These are phyloP conservation scores for Myrmophylax atrothorax DNA, from an alignment of 2,113 vertebrate species.

Conservation along the genomic window DNA sequence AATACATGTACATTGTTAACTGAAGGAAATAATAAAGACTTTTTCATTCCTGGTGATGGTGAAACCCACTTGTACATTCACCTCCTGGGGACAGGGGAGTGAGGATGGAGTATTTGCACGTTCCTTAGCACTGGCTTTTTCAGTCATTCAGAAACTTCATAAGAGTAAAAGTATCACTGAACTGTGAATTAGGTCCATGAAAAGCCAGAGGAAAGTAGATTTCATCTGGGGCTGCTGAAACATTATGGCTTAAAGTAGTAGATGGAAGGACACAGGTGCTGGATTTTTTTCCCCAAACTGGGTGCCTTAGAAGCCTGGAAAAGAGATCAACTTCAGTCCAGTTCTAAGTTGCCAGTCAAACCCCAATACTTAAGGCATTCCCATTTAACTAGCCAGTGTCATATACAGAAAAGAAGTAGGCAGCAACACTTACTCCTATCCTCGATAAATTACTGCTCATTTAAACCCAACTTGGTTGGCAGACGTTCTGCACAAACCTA, in stretches of 20 bases:
- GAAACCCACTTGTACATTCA: neutral
- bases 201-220: neutral
- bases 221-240: neutral
- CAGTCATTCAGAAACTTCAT: neutral
- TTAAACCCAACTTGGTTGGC: neutral
- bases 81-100: neutral
- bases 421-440: neutral
- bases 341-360: neutral
- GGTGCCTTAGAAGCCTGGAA: neutral
- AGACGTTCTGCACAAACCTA: neutral
- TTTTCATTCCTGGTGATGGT: neutral
- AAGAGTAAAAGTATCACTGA: neutral
- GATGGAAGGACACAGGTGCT: neutral
- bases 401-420: neutral
- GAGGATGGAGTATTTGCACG: neutral
- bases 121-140: neutral
- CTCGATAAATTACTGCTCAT: neutral
- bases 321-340: neutral
- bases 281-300: rapidly evolving
- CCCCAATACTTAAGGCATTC: neutral
- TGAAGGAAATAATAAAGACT: neutral
- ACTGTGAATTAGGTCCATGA: neutral
- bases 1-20: neutral
- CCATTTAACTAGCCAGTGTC: neutral
- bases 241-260: neutral